phyloP scores from a whole-genome alignment of 2,113 vertebrate genomes.

The Plestiodon gilberti region DNA sequence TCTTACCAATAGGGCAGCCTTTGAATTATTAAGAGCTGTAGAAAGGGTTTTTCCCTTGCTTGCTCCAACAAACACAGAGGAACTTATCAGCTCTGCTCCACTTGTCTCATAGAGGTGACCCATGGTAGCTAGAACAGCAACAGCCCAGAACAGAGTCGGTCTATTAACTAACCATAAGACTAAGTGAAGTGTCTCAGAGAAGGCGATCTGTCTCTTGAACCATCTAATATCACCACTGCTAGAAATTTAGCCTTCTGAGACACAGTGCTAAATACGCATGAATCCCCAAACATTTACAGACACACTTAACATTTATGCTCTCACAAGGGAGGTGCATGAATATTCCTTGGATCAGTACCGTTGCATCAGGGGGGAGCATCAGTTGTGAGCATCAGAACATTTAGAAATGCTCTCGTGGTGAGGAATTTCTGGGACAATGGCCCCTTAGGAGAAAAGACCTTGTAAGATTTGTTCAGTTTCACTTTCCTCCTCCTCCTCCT shows the following conservation, averaged over 20 bases:
- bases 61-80: no score
- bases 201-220: neutral
- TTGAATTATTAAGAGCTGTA: neutral
- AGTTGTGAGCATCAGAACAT: neutral
- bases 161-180: neutral
- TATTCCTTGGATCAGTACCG: no score
- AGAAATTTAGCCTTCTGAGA: neutral
- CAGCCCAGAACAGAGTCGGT: neutral
- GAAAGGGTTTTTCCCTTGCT: neutral
- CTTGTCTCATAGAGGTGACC: neutral
- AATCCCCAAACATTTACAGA: neutral
- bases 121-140: neutral
- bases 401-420: neutral
- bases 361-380: neutral
- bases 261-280: neutral
- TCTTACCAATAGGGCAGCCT: neutral
- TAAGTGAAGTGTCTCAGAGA: neutral
- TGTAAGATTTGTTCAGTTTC: neutral
- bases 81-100: neutral
- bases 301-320: neutral
- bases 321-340: neutral
- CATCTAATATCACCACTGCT: neutral
- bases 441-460: neutral
- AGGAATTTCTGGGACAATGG: no score
- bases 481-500: no score